phyloP scores from a whole-genome alignment of 2,888 invertebrate genomes.

The Arrhopalites spinosus region DNA sequence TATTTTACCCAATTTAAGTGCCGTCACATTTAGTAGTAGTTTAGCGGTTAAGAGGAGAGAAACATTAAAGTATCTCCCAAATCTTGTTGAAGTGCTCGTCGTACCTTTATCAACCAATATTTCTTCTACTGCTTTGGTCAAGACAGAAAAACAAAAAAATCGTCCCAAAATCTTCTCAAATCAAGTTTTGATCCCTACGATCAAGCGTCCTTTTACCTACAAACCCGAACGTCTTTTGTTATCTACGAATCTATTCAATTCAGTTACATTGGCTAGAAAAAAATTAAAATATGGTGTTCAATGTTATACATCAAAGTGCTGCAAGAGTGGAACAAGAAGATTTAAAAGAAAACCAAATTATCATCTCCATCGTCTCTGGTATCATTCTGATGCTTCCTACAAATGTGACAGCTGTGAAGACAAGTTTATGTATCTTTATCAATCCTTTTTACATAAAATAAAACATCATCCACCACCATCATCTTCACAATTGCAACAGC shows the following conservation, averaged over 20 bases:
- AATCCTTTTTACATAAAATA: constrained; percentile 61
- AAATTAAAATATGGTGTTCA: constrained; percentile 39
- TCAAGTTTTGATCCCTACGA: no score
- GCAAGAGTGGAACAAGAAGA: constrained; percentile 33
- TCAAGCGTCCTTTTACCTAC: constrained; percentile 38
- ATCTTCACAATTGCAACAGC: neutral
- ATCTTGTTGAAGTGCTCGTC: constrained; percentile 47
- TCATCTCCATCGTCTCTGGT: constrained; percentile 63
- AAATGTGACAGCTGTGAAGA: constrained; percentile 63
- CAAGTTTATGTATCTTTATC: constrained; percentile 62
- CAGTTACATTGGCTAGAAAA: constrained; percentile 35
- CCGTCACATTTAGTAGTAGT: constrained; percentile 27
- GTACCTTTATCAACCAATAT: constrained; percentile 34
- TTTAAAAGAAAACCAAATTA: constrained; percentile 44
- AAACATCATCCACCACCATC: constrained; percentile 27
- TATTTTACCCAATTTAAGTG: constrained; percentile 12
- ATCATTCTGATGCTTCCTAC: constrained; percentile 61
- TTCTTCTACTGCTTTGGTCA: neutral
- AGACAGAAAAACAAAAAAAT: neutral
- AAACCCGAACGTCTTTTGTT: constrained; percentile 38
- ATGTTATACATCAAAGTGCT: constrained; percentile 45
- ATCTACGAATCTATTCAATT: constrained; percentile 19
- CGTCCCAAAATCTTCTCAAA: constrained; percentile 13
- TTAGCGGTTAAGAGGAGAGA: constrained; percentile 46
- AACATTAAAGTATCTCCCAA: constrained; percentile 48